Conservation (phyloP, 1,140 invertebrate species). For the Cecropterus lyciades region DNA sequence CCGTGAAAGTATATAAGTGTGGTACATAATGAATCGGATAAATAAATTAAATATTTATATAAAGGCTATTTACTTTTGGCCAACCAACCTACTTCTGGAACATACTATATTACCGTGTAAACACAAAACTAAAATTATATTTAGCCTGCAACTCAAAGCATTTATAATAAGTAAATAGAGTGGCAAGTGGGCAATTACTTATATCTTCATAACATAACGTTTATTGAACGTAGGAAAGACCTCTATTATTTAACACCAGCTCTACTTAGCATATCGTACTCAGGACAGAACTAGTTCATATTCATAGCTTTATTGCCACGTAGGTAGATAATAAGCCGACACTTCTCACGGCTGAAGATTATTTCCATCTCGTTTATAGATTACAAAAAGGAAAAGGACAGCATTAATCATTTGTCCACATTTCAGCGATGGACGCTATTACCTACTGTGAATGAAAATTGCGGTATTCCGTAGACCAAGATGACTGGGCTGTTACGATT, state of each 20-base stretch:
- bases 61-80: no score
- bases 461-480: constrained; percentile 14
- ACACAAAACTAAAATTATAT: no score
- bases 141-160: no score
- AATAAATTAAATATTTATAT: no score
- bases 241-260: neutral
- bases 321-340: constrained; percentile 20
- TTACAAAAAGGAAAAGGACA: constrained; percentile 23
- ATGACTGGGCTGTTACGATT: constrained; percentile 4
- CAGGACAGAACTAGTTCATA: neutral
- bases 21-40: no score
- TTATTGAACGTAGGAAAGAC: neutral
- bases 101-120: no score
- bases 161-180: no score
- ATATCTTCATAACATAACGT: no score
- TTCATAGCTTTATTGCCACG: constrained; percentile 6
- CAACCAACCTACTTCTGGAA: no score
- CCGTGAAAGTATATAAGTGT: no score
- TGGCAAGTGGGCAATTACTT: no score
- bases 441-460: constrained; percentile 13
- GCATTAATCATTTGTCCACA: constrained; percentile 7
- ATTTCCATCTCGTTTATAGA: constrained; percentile 2
- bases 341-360: neutral
- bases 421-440: constrained; percentile 8
- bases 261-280: neutral